These are phyloP conservation scores for Diloba caeruleocephala DNA, from an alignment of 2,888 invertebrate genomes.

Conservation along the genomic window DNA sequence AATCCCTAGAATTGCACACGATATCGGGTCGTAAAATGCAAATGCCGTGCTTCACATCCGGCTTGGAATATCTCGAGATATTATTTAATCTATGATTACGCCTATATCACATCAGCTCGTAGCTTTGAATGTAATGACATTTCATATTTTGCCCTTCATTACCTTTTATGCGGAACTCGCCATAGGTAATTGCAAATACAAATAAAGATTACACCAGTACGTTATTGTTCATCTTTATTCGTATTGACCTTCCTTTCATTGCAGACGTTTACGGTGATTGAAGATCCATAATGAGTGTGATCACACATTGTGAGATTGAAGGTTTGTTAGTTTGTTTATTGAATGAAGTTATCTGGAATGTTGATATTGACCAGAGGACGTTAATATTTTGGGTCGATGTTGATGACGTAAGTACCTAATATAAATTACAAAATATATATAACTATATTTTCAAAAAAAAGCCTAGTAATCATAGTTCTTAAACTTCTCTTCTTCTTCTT, in stretches of 20 bases:
- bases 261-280: slow-evolving; percentile 46
- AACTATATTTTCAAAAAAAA: too few relatives aligned
- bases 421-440: too few relatives aligned
- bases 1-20: slow-evolving; percentile 46
- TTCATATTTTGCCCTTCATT: slow-evolving; percentile 51
- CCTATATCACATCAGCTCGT: slow-evolving; percentile 50
- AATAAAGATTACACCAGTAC: slow-evolving; percentile 42
- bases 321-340: slow-evolving; percentile 24
- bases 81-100: slow-evolving; percentile 56
- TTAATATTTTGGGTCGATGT: too few relatives aligned
- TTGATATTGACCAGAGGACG: too few relatives aligned
- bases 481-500: too few relatives aligned
- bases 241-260: slow-evolving; percentile 54
- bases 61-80: slow-evolving; percentile 64
- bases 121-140: slow-evolving; percentile 49
- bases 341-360: not conserved
- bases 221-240: slow-evolving; percentile 34
- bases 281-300: slow-evolving; percentile 33
- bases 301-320: slow-evolving; percentile 32
- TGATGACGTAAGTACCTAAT: too few relatives aligned
- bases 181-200: slow-evolving; percentile 31
- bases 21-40: slow-evolving; percentile 66
- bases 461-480: too few relatives aligned
- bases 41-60: slow-evolving; percentile 72
- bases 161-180: slow-evolving; percentile 43